Evolutionary conservation across 1,140 invertebrate genomes (phyloP), one percentile per base, ranked within the genome.

Genomic region (Heliothis subflexa): DNA sequence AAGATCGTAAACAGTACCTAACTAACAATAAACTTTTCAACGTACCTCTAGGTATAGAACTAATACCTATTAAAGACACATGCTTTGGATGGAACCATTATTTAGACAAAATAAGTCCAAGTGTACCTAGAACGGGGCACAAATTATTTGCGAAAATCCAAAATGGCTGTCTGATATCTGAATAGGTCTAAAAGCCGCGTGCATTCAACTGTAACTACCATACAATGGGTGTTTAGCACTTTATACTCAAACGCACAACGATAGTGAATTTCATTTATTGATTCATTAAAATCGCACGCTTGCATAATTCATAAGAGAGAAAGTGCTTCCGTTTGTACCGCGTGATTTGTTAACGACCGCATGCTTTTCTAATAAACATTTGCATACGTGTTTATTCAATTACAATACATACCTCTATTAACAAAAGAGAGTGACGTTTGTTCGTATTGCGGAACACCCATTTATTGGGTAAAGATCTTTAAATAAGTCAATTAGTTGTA

Each of bases 191-290:
- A 28, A 28, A 28, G 18, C 4, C 21, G 12, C 11, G 3, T 14
- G 25, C 21, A 59, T 59, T 59, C 12, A 25, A 13, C 21, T 13
- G 13, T 59, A 11, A 59, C 28, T 59, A 66, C 16, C 10, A 49
- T 47, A 66, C 62, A 66, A 66, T 47, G 16, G 40, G 62, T 47
- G 47, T 45, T 62, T 61, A 11, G 7, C 40, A 70, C 18, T 18
- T 25, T 16, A 25, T 54, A 71, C 12, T 25, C 13, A 47, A 47
- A 25, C n/a, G 57, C 47, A 33, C 21, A 75, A 75, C 57, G 72
- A 75, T 52, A 75, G 55, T 61, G 72, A 75, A 75, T 62, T 75
- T 75, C 72, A 75, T 62, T 71, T 55, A 71, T 75, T 57, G 59
- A 75, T 75, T 62, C 72, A 75, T 62, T 70, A 70, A 70, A 70